Conservation (phyloP, 2,113 vertebrate genomes). For the Tricholaema leucomelas region DNA sequence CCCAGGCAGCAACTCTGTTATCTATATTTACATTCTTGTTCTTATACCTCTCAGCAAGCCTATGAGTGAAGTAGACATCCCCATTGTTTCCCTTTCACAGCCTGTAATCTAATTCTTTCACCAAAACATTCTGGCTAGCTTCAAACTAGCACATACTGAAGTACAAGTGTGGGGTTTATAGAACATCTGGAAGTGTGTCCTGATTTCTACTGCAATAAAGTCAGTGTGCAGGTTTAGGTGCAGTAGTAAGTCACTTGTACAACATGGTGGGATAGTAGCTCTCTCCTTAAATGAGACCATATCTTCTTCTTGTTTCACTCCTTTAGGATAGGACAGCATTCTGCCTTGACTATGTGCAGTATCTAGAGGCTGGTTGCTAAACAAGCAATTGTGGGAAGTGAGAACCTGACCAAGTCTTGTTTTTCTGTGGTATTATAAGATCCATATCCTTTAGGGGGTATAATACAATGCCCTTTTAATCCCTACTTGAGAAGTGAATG, state of each 20-base stretch:
- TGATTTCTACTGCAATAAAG: not conserved
- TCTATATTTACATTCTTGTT: no score
- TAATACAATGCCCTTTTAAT: not conserved
- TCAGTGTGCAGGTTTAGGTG: rapidly evolving
- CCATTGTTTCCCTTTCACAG: no score
- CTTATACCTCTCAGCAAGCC: no score
- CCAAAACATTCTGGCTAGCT: no score
- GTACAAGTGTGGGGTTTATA: not conserved
- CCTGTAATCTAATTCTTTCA: no score
- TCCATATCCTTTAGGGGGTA: not conserved
- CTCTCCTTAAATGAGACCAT: not conserved
- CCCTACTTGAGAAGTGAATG: not conserved
- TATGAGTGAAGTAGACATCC: no score
- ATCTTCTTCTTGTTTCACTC: not conserved
- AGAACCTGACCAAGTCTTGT: not conserved
- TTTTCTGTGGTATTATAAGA: not conserved
- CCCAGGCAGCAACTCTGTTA: no score
- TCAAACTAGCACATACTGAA: no score
- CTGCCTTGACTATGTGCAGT: not conserved
- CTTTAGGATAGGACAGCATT: not conserved
- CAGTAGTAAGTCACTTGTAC: not conserved
- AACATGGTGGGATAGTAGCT: not conserved
- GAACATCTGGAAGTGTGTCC: rapidly evolving
- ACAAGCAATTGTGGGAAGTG: not conserved
- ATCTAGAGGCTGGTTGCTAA: not conserved